Percentiles rank a stretch among this genome's conserved stretches.
Evolutionary conservation across 92 coral and sea anemone genomes (phyloP).

Genomic region (Palythoa heliodiscus): DNA sequence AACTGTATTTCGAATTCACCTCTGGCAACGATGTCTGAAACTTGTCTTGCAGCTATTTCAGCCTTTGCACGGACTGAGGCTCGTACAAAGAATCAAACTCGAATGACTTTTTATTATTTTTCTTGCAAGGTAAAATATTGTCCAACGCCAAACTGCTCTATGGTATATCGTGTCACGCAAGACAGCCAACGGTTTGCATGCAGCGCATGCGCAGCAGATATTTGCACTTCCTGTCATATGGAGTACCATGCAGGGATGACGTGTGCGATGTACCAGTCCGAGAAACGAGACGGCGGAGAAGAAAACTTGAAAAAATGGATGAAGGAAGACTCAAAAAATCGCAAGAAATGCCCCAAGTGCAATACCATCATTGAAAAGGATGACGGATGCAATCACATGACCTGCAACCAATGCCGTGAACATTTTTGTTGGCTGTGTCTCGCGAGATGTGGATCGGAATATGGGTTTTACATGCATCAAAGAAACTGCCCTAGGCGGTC

Average conservation of each 20-base stretch:
- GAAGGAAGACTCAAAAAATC: slow-evolving; percentile 51
- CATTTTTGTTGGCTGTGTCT: slow-evolving; percentile 91
- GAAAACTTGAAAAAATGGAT: slow-evolving; percentile 63
- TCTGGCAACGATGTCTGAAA: no score
- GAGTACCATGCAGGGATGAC: slow-evolving; percentile 76
- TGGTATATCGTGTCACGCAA: slow-evolving; percentile 79
- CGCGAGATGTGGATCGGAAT: slow-evolving; percentile 49
- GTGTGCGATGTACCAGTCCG: slow-evolving; percentile 77
- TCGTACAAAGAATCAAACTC: no score
- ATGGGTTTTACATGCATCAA: slow-evolving; percentile 68
- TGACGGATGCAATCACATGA: slow-evolving; percentile 80
- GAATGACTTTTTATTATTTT: neutral
- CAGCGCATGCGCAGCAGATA: slow-evolving; percentile 61
- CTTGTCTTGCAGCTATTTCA: no score
- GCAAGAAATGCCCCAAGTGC: slow-evolving; percentile 84
- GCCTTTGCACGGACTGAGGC: no score
- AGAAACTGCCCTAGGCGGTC: slow-evolving; percentile 35
- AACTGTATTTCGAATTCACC: no score
- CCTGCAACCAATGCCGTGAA: slow-evolving; percentile 61
- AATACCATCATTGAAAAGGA: slow-evolving; percentile 68
- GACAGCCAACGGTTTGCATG: slow-evolving; percentile 73
- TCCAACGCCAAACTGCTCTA: slow-evolving; percentile 86
- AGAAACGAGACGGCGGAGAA: slow-evolving; percentile 54
- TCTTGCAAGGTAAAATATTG: slow-evolving; percentile 61
- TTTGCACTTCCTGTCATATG: slow-evolving; percentile 81